These are phyloP conservation scores for Misgurnus anguillicaudatus DNA, from an alignment of 2,113 vertebrate species.

Conservation along the genomic window DNA sequence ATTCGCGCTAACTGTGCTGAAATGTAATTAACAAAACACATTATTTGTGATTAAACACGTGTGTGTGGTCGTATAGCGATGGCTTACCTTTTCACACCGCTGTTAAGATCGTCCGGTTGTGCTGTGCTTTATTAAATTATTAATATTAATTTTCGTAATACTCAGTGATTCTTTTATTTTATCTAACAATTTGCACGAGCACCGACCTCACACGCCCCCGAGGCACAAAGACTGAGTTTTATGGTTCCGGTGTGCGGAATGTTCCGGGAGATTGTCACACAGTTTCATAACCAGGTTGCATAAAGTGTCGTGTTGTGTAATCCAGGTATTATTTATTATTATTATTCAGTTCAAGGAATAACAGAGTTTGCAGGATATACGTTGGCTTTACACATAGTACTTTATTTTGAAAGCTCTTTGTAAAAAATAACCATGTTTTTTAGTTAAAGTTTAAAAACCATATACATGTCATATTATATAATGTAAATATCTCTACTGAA, in stretches of 20 bases:
- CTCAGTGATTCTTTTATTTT: constrained; percentile 62
- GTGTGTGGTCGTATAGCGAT: not conserved
- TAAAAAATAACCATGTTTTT: too few relatives aligned
- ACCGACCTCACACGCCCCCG: constrained; percentile 58
- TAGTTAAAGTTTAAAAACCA: too few relatives aligned
- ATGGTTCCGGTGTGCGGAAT: constrained; percentile 52
- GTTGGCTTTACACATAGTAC: too few relatives aligned
- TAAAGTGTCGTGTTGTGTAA: constrained; percentile 2
- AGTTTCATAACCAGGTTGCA: constrained; percentile 34
- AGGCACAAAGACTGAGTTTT: constrained; percentile 22
- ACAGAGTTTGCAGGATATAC: too few relatives aligned
- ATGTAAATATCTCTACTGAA: too few relatives aligned
- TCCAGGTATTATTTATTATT: too few relatives aligned
- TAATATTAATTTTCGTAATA: constrained; percentile 13
- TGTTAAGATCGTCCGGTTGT: constrained; percentile 5
- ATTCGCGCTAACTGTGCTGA: not conserved
- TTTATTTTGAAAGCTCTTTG: too few relatives aligned
- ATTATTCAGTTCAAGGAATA: too few relatives aligned
- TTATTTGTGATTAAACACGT: not conserved
- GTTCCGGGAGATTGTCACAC: constrained; percentile 27
- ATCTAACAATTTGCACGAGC: constrained; percentile 66
- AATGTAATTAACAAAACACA: not conserved
- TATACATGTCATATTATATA: too few relatives aligned
- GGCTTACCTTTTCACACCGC: constrained; percentile 63
- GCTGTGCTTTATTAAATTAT: constrained; percentile 26